phyloP scores from a whole-genome alignment of 2,888 invertebrate genomes.

The Cheilosia soror region DNA sequence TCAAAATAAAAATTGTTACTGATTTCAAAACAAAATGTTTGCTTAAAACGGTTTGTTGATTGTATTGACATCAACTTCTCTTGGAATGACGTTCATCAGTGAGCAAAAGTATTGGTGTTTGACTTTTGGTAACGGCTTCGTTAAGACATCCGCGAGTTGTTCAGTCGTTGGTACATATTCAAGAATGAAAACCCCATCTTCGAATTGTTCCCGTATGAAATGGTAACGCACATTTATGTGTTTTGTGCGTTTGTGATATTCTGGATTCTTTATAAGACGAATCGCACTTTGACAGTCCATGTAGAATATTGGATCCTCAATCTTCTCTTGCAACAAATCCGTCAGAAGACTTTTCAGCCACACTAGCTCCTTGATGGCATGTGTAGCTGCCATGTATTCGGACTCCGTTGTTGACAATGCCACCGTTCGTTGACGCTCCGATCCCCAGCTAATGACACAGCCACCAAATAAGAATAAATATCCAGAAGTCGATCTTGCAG shows the following conservation, averaged over 20 bases:
- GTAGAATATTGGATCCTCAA: constrained; percentile 48
- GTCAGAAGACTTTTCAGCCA: constrained; percentile 77
- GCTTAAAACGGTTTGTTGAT: no score
- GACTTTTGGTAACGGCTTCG: constrained; percentile 31
- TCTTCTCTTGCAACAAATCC: not conserved
- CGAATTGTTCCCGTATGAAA: constrained; percentile 52
- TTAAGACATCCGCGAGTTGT: constrained; percentile 24
- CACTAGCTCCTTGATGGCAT: constrained; percentile 77
- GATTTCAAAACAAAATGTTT: no score
- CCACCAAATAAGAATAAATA: constrained; percentile 74
- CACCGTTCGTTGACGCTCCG: constrained; percentile 78
- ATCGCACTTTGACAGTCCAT: constrained; percentile 76
- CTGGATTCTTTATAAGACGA: constrained; percentile 50
- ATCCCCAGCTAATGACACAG: constrained; percentile 78
- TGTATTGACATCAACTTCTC: no score
- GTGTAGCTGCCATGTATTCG: constrained; percentile 78
- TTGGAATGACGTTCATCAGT: not conserved
- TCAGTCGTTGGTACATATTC: constrained; percentile 39
- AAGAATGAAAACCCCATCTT: constrained; percentile 27
- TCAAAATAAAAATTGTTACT: no score
- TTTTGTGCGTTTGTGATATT: constrained; percentile 53
- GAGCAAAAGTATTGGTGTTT: not conserved
- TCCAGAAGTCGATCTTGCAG: constrained; percentile 74
- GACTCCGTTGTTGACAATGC: constrained; percentile 78
- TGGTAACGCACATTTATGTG: constrained; percentile 51